Evolutionary conservation across 2,888 invertebrate species (phyloP), one percentile per base, ranked within the genome.

Genomic region (Mythimna ferrago): DNA sequence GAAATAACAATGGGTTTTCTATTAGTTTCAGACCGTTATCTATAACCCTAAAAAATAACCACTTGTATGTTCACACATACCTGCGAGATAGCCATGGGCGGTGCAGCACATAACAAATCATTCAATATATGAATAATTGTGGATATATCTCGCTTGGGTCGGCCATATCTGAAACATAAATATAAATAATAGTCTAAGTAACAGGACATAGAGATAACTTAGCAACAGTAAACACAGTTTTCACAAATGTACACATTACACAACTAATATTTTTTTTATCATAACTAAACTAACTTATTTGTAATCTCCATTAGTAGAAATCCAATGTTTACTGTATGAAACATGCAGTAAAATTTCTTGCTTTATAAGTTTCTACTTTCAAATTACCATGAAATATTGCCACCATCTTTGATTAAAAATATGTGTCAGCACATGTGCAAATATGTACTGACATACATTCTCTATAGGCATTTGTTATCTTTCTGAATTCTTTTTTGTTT

Each of bases 81-180:
- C 92, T 96, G 95, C 79, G 97, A 93, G 60, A 97, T 94, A 32
- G 97, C 94, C 58, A 97, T 96, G 76, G 97, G 97, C 6, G 97
- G 98, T 68, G 98, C 98, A 44, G 99, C 99, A 93, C 99, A 99
- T 80, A 99, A 96, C 88, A 99, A 97, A 95, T 99, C 99, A 94
- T 99, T 99, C 85, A 99, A 96, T 93, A 99, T 99, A 94, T 99
- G 99, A 86, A 99, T 99, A 83, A 99, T 99, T 62, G 99, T 99
- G 73, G 98, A 98, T 89, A 99, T 99, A 94, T 99, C 99, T 80
- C 99, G 97, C 91, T 99, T 98, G 66, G 99, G 99, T 86, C 98
- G 97, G 16, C 99, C 99, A 90, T 98, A 98, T 88, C 97, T 96
- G 93, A 76, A 95, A 94, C 67, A 67, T 65, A 54, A 63, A 76